phyloP scores from a whole-genome alignment of 2,888 invertebrate genomes.

The Aspidiotus rigidus region DNA sequence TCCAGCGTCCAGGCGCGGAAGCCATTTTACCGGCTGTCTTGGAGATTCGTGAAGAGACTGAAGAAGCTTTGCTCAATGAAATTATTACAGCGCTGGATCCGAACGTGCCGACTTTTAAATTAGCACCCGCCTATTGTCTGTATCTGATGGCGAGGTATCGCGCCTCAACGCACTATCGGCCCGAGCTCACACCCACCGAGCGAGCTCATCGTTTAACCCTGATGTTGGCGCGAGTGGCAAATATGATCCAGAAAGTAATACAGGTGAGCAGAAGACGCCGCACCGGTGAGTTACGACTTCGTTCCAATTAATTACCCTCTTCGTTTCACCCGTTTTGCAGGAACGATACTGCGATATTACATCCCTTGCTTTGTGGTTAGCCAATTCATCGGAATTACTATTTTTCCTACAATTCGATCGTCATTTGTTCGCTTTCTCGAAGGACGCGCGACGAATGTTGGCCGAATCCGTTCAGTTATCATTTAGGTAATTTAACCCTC shows the following conservation, averaged over 20 bases:
- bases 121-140: slow-evolving; percentile 93
- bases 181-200: slow-evolving; percentile 83
- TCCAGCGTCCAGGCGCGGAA: slow-evolving; percentile 64
- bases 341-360: slow-evolving; percentile 61
- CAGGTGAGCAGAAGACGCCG: slow-evolving; percentile 49
- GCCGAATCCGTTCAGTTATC: slow-evolving; percentile 90
- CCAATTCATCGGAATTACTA: slow-evolving; percentile 90
- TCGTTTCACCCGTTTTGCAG: neutral
- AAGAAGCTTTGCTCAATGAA: slow-evolving; percentile 81
- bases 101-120: slow-evolving; percentile 79
- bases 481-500: slow-evolving; percentile 53
- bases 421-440: slow-evolving; percentile 82
- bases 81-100: slow-evolving; percentile 83
- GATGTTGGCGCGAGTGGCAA: slow-evolving; percentile 81
- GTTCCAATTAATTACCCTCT: neutral
- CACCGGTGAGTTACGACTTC: neutral
- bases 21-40: slow-evolving; percentile 87
- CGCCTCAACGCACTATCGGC: slow-evolving; percentile 87
- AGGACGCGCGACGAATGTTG: slow-evolving; percentile 85
- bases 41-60: slow-evolving; percentile 89
- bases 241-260: slow-evolving; percentile 72
- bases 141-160: slow-evolving; percentile 91
- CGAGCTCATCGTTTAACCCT: slow-evolving; percentile 82
- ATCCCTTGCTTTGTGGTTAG: slow-evolving; percentile 90
- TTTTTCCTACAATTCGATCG: slow-evolving; percentile 93